Evolutionary conservation across 2,797 vertebrate genomes (phyloP).

Genomic region (Poecilia wingei): DNA sequence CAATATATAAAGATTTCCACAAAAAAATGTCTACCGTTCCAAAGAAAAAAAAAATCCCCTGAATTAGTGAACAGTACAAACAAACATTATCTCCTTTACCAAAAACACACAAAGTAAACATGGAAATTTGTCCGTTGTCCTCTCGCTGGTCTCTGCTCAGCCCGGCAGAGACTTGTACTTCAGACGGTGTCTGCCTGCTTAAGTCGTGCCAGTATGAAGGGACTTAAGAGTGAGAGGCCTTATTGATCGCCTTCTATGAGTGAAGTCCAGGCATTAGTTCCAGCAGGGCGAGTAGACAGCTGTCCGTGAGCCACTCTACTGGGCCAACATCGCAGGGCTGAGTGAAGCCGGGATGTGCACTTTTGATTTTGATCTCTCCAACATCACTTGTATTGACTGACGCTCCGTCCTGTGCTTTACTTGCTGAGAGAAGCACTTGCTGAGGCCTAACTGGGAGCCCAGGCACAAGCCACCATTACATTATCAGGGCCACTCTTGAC

Average conservation of each 20-base stretch:
- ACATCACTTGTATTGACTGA: conserved; percentile 78
- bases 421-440: conserved; percentile 68
- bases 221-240: conserved; percentile 72
- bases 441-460: conserved; percentile 60
- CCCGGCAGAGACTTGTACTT: conserved; percentile 48
- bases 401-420: conserved; percentile 70
- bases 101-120: conserved; percentile 56
- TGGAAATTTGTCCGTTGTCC: conserved; percentile 42
- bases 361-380: conserved; percentile 81
- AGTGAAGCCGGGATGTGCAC: conserved; percentile 77
- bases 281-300: conserved; percentile 79
- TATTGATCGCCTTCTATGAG: conserved; percentile 81
- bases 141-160: conserved; percentile 12
- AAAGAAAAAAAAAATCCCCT: conserved; percentile 44
- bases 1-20: conserved; percentile 61
- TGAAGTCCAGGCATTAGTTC: conserved; percentile 84
- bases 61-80: conserved; percentile 53
- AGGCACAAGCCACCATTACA: conserved; percentile 59
- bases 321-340: conserved; percentile 77
- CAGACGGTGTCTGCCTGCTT: conserved; percentile 70
- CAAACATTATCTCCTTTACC: conserved; percentile 38
- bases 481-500: conserved; percentile 70
- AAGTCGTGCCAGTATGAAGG: conserved; percentile 75
- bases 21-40: conserved; percentile 52
- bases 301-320: conserved; percentile 73